A percentile compares a stretch with the other conserved stretches of the same genome.
phyloP scores from a whole-genome alignment of 1,140 invertebrate genomes.

The Eriocheir sinensis region DNA sequence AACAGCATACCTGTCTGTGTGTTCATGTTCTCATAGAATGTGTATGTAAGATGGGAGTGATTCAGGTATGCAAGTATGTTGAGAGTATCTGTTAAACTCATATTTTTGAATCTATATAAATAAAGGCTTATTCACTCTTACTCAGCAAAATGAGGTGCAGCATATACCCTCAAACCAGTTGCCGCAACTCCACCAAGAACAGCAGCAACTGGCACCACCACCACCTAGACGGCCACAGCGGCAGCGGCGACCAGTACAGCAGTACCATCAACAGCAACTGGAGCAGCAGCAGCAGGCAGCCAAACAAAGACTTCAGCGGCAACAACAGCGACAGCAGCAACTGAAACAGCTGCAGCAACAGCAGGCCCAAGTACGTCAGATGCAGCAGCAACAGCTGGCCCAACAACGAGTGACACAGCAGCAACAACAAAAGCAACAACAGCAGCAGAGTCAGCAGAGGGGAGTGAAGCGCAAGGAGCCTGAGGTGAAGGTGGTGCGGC shows the following conservation, averaged over 20 bases:
- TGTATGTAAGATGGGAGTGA: background rate
- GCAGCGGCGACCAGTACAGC: slow-evolving; percentile 68
- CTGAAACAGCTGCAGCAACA: slow-evolving; percentile 56
- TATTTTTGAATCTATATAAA: background rate
- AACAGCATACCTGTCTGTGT: background rate
- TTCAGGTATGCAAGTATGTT: background rate
- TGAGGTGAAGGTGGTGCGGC: slow-evolving; percentile 56
- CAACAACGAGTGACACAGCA: slow-evolving; percentile 31
- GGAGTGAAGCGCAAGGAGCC: slow-evolving; percentile 66
- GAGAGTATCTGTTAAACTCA: background rate
- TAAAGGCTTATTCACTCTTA: background rate
- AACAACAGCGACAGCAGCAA: slow-evolving; percentile 65
- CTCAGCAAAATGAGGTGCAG: background rate
- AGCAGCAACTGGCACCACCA: background rate
- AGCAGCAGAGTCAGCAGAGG: slow-evolving; percentile 51
- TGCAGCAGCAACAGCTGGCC: background rate
- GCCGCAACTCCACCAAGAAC: background rate
- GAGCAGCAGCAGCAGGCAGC: slow-evolving; percentile 63
- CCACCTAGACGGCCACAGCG: slow-evolving; percentile 40
- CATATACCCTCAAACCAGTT: background rate
- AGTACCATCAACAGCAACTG: slow-evolving; percentile 70
- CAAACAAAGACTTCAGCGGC: slow-evolving; percentile 41
- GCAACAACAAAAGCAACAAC: slow-evolving; percentile 47
- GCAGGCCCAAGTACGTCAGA: slow-evolving; percentile 52
- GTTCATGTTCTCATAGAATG: background rate